These are phyloP conservation scores for Notoglanidium macrostoma DNA, from an alignment of 2,797 vertebrate species.

Conservation along the genomic window DNA sequence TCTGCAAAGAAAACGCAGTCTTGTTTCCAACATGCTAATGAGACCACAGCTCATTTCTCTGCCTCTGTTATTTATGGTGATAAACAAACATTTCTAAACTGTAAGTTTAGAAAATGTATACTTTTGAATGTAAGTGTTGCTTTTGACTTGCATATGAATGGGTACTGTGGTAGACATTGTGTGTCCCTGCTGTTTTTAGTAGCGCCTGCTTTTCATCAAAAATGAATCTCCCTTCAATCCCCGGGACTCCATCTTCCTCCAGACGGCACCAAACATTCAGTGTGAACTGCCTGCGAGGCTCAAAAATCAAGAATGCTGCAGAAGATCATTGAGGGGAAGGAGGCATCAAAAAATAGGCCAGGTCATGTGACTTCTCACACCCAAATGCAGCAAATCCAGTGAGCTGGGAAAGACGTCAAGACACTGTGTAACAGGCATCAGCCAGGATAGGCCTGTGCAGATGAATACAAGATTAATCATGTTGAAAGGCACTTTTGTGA, in stretches of 20 bases:
- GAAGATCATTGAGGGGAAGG: constrained; percentile 36
- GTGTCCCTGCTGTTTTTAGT: background rate
- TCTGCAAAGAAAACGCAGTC: constrained; percentile 12
- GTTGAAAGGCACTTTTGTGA: background rate
- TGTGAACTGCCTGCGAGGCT: constrained; percentile 42
- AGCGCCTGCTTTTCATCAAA: constrained; percentile 31
- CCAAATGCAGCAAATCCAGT: constrained; percentile 30
- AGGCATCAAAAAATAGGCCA: constrained; percentile 57
- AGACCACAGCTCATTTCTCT: constrained; percentile 4
- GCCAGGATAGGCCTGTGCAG: background rate
- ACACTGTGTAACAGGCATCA: background rate
- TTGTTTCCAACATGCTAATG: background rate
- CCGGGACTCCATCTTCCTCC: background rate
- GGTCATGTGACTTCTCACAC: constrained; percentile 39
- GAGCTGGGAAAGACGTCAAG: constrained; percentile 9
- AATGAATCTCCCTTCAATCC: constrained; percentile 28
- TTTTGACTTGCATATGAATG: background rate
- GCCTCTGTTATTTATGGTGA: background rate
- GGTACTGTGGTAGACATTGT: background rate
- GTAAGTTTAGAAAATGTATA: background rate
- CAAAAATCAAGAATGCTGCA: constrained; percentile 46
- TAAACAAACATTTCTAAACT: background rate
- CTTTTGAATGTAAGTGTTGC: background rate
- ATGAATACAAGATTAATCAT: background rate
- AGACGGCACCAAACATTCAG: constrained; percentile 43